Evolutionary conservation across 2,113 vertebrate genomes (phyloP).

Genomic region (Accipiter cooperii): DNA sequence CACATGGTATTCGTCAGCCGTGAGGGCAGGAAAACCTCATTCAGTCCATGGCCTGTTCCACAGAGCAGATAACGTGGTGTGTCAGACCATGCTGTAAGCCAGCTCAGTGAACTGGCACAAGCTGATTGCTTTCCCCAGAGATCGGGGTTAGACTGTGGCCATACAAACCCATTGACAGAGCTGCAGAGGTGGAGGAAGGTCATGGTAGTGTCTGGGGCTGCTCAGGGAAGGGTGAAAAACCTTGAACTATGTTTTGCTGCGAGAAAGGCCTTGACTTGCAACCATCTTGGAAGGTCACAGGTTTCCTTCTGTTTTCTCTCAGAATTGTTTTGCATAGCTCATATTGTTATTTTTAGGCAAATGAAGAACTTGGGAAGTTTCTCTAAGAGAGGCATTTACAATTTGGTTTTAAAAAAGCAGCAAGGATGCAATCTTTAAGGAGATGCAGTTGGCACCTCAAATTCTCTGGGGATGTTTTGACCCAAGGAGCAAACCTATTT

Average conservation of each 20-base stretch:
- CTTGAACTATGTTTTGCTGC: neutral
- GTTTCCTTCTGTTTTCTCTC: neutral
- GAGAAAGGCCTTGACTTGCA: neutral
- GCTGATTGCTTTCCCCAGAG: neutral
- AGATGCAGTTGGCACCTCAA: neutral
- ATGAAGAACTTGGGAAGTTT: neutral
- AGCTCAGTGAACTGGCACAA: neutral
- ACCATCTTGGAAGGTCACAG: neutral
- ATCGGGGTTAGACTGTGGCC: neutral
- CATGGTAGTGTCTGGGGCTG: neutral
- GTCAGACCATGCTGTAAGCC: neutral
- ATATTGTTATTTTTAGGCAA: neutral
- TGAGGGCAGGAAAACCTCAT: neutral
- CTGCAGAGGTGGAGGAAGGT: neutral
- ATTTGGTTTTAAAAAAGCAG: neutral
- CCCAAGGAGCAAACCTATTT: conserved; percentile 19
- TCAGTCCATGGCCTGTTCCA: neutral
- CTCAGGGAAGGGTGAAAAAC: neutral
- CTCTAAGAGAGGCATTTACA: neutral
- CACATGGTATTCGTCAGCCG: neutral
- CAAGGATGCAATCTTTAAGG: neutral
- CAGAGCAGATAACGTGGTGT: accelerated
- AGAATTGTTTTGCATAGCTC: neutral
- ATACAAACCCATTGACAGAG: neutral
- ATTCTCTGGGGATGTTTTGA: neutral